Conservation (phyloP, 2,113 vertebrate species). For the Myodes glareolus region DNA sequence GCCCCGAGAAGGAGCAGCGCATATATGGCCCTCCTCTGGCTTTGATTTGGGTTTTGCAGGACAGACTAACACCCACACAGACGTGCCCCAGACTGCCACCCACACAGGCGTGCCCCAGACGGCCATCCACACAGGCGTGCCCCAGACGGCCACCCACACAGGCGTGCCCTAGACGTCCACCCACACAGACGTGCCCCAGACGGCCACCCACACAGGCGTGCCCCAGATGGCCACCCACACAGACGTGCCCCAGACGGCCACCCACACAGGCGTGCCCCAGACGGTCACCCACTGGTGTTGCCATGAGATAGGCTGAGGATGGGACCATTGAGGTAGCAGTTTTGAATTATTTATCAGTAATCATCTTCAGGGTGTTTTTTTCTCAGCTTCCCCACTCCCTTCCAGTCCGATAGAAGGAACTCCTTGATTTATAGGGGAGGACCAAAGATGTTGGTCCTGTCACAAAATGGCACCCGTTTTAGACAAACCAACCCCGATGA, state of each 20-base stretch:
- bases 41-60: not conserved
- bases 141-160: no score
- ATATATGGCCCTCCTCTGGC: not conserved
- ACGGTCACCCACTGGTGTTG: not conserved
- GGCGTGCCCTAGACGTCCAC: no score
- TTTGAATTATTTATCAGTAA: not conserved
- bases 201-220: no score
- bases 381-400: not conserved
- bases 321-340: not conserved
- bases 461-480: not conserved
- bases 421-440: not conserved
- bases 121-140: no score
- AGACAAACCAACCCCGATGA: not conserved
- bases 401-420: not conserved
- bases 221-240: no score
- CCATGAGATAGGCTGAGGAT: not conserved
- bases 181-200: no score
- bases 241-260: no score
- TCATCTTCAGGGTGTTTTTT: not conserved
- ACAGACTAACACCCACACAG: not conserved
- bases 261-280: no score
- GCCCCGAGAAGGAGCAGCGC: not conserved
- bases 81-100: not conserved
- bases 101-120: no score
- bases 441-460: not conserved